These are phyloP conservation scores for Apeltes quadracus DNA, from an alignment of 2,113 vertebrate species.

Conservation along the genomic window DNA sequence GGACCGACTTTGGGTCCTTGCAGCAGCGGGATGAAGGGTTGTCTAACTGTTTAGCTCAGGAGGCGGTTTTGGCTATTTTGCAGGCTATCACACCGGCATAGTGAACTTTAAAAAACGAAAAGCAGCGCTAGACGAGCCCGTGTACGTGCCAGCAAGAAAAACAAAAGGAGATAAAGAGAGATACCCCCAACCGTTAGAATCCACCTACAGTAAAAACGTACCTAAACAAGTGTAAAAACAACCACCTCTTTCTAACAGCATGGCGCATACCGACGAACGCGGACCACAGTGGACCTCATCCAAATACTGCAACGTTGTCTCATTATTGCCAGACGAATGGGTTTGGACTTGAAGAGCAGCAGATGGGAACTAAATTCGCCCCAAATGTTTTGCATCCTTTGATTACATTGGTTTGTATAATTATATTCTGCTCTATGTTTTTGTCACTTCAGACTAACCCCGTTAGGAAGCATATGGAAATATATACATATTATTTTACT, in stretches of 20 bases:
- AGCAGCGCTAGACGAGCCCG: neutral
- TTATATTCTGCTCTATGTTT: neutral
- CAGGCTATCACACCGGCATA: neutral
- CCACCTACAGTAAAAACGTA: slow-evolving; percentile 28
- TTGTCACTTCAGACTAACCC: neutral
- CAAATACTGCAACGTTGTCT: neutral
- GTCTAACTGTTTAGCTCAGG: neutral
- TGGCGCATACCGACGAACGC: slow-evolving; percentile 23
- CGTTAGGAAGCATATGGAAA: neutral
- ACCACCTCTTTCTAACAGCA: neutral
- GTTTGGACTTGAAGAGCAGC: neutral
- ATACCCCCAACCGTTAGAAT: neutral
- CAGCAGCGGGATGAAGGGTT: neutral
- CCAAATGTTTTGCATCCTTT: neutral
- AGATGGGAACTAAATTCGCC: neutral
- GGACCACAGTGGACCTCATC: neutral
- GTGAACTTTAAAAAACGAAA: neutral
- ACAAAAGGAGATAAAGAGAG: neutral
- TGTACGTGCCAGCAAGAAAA: neutral
- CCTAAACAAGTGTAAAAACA: slow-evolving; percentile 1
- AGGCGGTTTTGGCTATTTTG: neutral
- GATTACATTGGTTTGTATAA: neutral
- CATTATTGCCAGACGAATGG: neutral
- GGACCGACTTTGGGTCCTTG: neutral
- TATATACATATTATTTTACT: neutral